phyloP scores from a whole-genome alignment of 1,140 invertebrate species.

The Neotoxoptera formosana region DNA sequence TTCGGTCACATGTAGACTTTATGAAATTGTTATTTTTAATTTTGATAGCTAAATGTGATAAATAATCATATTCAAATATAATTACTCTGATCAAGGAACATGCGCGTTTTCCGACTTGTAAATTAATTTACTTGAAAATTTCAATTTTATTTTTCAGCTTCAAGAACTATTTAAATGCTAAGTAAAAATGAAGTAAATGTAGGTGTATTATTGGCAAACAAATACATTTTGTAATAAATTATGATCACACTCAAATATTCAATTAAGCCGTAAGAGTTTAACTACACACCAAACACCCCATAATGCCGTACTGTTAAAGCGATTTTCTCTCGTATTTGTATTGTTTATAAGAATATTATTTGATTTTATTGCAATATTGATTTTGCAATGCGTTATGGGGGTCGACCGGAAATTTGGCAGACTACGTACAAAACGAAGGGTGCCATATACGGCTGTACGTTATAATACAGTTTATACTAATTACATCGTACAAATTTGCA shows the following conservation, averaged over 20 bases:
- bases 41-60: no score
- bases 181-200: not conserved
- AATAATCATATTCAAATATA: not conserved
- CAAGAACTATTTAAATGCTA: no score
- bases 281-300: not conserved
- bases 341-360: conserved; percentile 2
- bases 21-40: not conserved
- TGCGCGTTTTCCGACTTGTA: not conserved
- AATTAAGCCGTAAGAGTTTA: not conserved
- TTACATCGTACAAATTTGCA: not conserved
- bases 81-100: not conserved
- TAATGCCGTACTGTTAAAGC: not conserved
- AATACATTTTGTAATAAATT: not conserved
- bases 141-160: no score
- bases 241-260: not conserved
- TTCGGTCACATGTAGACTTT: not conserved
- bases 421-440: not conserved
- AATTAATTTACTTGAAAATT: not conserved
- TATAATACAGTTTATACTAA: not conserved
- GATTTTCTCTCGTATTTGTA: not conserved
- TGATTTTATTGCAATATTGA: conserved; percentile 41
- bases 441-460: not conserved
- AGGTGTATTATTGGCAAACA: not conserved
- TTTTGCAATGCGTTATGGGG: not conserved
- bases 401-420: conserved; percentile 45